These are phyloP conservation scores for Philaethria dido DNA, from an alignment of 2,888 invertebrate genomes.

Conservation along the genomic window DNA sequence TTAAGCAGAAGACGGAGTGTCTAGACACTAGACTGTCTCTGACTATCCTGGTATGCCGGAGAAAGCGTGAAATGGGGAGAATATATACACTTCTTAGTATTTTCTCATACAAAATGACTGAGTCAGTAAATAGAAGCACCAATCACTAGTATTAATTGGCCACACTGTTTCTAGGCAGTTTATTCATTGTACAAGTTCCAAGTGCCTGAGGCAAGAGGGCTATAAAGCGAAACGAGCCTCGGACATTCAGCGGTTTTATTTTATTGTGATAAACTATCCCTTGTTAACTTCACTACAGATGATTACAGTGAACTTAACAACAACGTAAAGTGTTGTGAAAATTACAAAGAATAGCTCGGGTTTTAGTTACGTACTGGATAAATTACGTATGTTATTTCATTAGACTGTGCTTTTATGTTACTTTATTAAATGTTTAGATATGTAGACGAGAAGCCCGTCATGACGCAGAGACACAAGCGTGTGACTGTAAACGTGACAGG, in stretches of 20 bases:
- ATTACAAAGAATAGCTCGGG: neutral
- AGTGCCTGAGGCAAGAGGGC: slow-evolving; percentile 31
- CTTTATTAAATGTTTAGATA: neutral
- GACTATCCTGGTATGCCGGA: too few relatives aligned
- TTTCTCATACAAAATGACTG: neutral
- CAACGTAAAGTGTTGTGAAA: neutral
- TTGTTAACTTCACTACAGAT: slow-evolving; percentile 26
- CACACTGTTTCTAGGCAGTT: slow-evolving; percentile 31
- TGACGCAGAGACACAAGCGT: too few relatives aligned
- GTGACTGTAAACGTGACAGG: too few relatives aligned
- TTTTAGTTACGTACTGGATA: neutral
- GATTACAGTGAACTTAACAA: slow-evolving; percentile 17
- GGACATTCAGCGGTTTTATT: slow-evolving; percentile 32
- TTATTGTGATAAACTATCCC: slow-evolving; percentile 34
- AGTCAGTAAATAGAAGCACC: slow-evolving; percentile 16
- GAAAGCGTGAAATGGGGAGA: too few relatives aligned
- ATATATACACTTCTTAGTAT: neutral
- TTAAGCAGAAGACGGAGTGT: too few relatives aligned
- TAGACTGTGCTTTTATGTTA: neutral
- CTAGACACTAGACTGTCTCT: too few relatives aligned
- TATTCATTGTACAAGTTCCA: slow-evolving; percentile 38
- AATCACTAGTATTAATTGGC: slow-evolving; percentile 38
- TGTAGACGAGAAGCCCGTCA: too few relatives aligned
- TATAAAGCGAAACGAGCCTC: slow-evolving; percentile 30
- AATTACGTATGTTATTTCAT: neutral